These are phyloP conservation scores for Dreissena polymorpha DNA, from an alignment of 1,140 invertebrate species.

Conservation along the genomic window DNA sequence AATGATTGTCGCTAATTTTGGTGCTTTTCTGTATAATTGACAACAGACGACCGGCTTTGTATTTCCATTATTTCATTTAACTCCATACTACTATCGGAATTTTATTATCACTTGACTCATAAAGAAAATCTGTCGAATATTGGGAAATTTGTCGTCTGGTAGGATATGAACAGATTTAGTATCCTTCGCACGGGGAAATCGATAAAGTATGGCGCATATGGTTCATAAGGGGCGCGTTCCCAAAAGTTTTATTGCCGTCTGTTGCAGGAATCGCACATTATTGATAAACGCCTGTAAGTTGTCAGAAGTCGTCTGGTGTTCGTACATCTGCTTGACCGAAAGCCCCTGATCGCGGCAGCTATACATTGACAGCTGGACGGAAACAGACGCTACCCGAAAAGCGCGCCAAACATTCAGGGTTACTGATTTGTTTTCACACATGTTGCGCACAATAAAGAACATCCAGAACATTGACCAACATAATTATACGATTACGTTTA, in stretches of 20 bases:
- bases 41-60: conserved; percentile 19
- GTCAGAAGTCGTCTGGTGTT: too few species aligned
- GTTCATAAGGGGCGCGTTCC: too few species aligned
- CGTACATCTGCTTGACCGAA: too few species aligned
- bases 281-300: too few species aligned
- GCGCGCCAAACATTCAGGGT: too few species aligned
- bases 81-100: conserved; percentile 46
- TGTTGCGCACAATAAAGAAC: too few species aligned
- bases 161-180: neutral
- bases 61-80: neutral
- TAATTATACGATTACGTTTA: too few species aligned
- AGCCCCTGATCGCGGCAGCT: too few species aligned
- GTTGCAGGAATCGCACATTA: too few species aligned
- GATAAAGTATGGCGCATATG: neutral
- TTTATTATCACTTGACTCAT: conserved; percentile 6
- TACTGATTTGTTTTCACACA: too few species aligned
- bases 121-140: neutral
- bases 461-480: too few species aligned
- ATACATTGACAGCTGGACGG: conserved; percentile 24
- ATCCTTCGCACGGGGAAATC: neutral
- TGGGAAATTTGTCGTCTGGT: neutral
- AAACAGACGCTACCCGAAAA: conserved; percentile 19
- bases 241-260: too few species aligned
- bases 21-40: neutral
- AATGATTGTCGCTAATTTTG: conserved; percentile 4